These are phyloP conservation scores for Oeneis ivallda DNA, from an alignment of 2,888 invertebrate genomes.

Conservation along the genomic window DNA sequence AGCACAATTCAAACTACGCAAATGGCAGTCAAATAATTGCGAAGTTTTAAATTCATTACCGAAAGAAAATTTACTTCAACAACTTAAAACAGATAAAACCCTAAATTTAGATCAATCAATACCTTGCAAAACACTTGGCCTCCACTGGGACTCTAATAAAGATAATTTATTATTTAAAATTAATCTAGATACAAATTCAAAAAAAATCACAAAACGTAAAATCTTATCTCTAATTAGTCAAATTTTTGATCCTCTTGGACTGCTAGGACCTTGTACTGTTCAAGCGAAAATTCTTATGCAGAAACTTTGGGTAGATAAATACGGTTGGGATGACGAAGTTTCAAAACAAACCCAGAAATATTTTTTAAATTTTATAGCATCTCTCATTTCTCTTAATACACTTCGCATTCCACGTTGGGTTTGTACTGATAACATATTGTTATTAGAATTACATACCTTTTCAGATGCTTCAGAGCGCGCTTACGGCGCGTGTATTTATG, in stretches of 20 bases:
- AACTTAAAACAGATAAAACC: too few relatives aligned
- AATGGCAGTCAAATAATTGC: too few relatives aligned
- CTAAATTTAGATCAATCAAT: background rate
- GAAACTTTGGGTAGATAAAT: constrained; percentile 7
- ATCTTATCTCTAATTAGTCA: constrained; percentile 1
- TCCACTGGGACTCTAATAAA: background rate
- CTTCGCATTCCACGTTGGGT: background rate
- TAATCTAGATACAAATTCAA: background rate
- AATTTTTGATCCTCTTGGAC: constrained; percentile 15
- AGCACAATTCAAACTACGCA: too few relatives aligned
- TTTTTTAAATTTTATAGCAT: background rate
- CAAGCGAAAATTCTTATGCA: constrained; percentile 17
- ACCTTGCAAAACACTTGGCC: background rate
- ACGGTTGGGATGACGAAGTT: constrained; percentile 4
- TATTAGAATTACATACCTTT: background rate
- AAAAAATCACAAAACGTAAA: constrained; percentile 1
- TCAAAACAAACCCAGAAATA: background rate
- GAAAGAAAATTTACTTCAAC: too few relatives aligned
- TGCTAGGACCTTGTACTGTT: constrained; percentile 12
- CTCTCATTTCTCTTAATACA: background rate
- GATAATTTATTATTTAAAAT: constrained; percentile 5
- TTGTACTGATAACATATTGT: background rate
- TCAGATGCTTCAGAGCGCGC: background rate
- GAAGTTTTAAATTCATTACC: too few relatives aligned
- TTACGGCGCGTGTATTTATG: background rate